These are phyloP conservation scores for Gobio occitaniae DNA, from an alignment of 2,797 vertebrate genomes.

Conservation along the genomic window DNA sequence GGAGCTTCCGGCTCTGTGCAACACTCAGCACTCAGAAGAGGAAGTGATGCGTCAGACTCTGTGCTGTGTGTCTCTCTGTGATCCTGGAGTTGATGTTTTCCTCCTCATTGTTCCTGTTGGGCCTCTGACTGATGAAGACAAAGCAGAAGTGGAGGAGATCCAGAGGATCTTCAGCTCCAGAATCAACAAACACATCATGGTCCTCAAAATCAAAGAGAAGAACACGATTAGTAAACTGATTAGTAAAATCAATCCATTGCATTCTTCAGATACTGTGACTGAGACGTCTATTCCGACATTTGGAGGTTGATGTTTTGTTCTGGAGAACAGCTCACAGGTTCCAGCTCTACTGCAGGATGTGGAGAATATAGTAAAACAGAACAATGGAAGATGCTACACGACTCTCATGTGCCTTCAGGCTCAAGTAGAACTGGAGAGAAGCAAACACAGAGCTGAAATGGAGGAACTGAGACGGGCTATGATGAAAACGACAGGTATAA, in stretches of 20 bases:
- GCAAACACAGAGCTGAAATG: slow-evolving; percentile 17
- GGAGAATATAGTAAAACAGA: not conserved
- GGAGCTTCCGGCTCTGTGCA: not conserved
- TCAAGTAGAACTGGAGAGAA: slow-evolving; percentile 10
- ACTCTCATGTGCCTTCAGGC: not conserved
- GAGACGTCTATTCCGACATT: not conserved
- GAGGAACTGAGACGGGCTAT: not conserved
- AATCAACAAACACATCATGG: slow-evolving; percentile 4
- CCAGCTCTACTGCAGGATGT: not conserved
- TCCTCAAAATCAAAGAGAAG: not conserved
- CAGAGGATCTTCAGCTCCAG: not conserved
- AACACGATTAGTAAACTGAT: too few relatives aligned
- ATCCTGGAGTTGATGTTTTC: not conserved
- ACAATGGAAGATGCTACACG: not conserved
- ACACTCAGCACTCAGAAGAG: not conserved
- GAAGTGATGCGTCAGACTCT: not conserved
- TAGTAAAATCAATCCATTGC: too few relatives aligned
- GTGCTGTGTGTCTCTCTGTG: not conserved
- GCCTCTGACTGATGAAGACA: not conserved
- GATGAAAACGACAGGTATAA: not conserved
- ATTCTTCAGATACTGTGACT: too few relatives aligned
- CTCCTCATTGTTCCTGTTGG: not conserved
- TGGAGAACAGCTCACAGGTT: not conserved
- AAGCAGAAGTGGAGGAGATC: not conserved
- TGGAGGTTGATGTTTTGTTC: not conserved